Evolutionary conservation across 1,140 invertebrate genomes (phyloP), one percentile per base, ranked within the genome.

Genomic region (Megalonaias nervosa): DNA sequence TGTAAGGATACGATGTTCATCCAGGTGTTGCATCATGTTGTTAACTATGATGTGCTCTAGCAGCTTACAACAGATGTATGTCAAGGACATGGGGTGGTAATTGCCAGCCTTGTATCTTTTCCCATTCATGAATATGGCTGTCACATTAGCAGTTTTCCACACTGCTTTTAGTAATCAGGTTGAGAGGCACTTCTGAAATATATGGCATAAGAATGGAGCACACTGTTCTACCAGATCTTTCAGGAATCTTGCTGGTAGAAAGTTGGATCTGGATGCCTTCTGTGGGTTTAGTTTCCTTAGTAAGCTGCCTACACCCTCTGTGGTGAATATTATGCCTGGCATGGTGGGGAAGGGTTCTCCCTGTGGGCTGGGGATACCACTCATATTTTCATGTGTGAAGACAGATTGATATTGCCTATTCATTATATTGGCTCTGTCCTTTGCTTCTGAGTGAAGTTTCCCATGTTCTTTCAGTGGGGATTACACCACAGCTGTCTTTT

Each of bases 181-280:
- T 0, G 23, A 23, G 17, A 80, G 38, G 16, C 60, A 56, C 12
- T 59, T 38, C 13, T 65, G 21, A 64, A 59, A 77, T 26, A 69
- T 21, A 23, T 17, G 2, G 19, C 58, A 62, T 11, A 72, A 66
- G n/a, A 56, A 17, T 58, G 79, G 64, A 21, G 79, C 74, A 1
- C 72, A 15, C 66, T 74, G 48, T 38, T 19, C 6, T 11, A 62
- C 71, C 56, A 79, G 72, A 15, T 74, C 67, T 38, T 62, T 60
- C 57, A 80, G 58, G 6, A 80, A 57, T 16, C 70, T 12, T 5
- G 64, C n/a, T 6, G 69, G 17, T 19, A 80, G 67, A 23, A 58
- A 66, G 48, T 76, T 74, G 48, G 79, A 74, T 5, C 79, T 74
- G 1, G n/a, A 17, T 12, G 79, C 79, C 57, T 80, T 75, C 55